Evolutionary conservation across 2,113 vertebrate species (phyloP), one percentile per base, ranked within the genome.

Genomic region (Mus pahari): DNA sequence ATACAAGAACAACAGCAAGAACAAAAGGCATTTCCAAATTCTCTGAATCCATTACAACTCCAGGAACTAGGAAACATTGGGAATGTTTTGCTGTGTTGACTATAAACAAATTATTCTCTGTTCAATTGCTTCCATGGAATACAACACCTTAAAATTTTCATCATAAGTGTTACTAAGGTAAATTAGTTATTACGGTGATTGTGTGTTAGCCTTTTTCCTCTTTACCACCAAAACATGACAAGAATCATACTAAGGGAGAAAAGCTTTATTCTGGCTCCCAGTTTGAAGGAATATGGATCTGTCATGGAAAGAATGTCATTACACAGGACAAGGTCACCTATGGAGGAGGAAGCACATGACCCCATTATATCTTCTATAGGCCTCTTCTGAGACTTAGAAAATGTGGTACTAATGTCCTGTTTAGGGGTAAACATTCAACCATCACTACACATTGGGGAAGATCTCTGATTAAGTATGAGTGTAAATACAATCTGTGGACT

Each of bases 181-280:
- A 64, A 87, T 96, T 87, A 78, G 55, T 92, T 95, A 36, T 26
- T 90, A 33, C 60, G 20, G 19, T 91, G 5, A 22, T 14, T 89
- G 3, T 11, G 26, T 42, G 8, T 73, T 31, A 58, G 17, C 7
- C 36, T 55, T 5, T 71, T 8, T 53, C 12, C 68, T 86, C 20
- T 28, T 55, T 88, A 33, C 33, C 33, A 55, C 68, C 7, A 28
- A 42, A 53, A n/a, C 12, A 20, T 87, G 45, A 53, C 45, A 53
- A 24, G 33, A 36, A 16, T 33, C 11, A 53, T 6, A 50, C 33
- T 14, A 9, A 28, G 31, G 24, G 50, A 20, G 16, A 24, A 11
- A 19, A 74, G 13, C 19, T 39, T 28, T 71, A n/a, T n/a, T 53
- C 58, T 3, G 50, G n/a, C 4, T 58, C 22, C 73, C 24, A 58